Percentiles rank a stretch among this genome's conserved stretches.
These are phyloP conservation scores for Setophaga petechia DNA, from an alignment of 2,113 vertebrate species.

Conservation along the genomic window DNA sequence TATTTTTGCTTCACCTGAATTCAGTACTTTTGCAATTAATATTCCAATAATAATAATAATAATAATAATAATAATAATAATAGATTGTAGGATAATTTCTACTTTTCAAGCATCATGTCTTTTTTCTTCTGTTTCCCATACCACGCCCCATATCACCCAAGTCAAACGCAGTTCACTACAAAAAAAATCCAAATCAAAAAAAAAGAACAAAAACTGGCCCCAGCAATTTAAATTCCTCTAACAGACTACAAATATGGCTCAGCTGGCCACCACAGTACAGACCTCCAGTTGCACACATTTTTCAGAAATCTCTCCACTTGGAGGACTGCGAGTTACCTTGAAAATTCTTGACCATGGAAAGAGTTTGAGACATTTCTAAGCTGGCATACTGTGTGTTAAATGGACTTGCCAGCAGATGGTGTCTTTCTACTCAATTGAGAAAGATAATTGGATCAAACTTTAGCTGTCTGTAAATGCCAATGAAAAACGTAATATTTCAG, in stretches of 20 bases:
- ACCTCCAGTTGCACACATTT: not conserved
- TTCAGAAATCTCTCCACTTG: not conserved
- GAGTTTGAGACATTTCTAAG: not conserved
- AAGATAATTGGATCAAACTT: not conserved
- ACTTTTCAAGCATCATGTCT: not conserved
- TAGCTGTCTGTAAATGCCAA: not conserved
- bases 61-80: too few relatives aligned
- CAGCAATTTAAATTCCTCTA: not conserved
- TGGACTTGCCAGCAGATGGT: conserved; percentile 45
- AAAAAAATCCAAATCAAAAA: not conserved
- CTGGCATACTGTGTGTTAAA: not conserved
- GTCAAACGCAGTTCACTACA: not conserved
- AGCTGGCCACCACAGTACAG: not conserved
- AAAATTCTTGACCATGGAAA: not conserved
- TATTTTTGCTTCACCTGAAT: not conserved
- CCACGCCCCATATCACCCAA: not conserved
- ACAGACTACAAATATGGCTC: not conserved
- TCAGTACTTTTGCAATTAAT: not conserved
- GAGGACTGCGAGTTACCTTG: not conserved
- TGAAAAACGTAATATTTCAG: not conserved
- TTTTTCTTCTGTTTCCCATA: not conserved
- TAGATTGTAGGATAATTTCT: not conserved
- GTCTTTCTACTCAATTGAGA: conserved; percentile 25
- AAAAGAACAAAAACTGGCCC: not conserved
- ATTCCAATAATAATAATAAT: not conserved